Evolutionary conservation across 2,113 vertebrate species (phyloP).

Genomic region (Eretmochelys imbricata): DNA sequence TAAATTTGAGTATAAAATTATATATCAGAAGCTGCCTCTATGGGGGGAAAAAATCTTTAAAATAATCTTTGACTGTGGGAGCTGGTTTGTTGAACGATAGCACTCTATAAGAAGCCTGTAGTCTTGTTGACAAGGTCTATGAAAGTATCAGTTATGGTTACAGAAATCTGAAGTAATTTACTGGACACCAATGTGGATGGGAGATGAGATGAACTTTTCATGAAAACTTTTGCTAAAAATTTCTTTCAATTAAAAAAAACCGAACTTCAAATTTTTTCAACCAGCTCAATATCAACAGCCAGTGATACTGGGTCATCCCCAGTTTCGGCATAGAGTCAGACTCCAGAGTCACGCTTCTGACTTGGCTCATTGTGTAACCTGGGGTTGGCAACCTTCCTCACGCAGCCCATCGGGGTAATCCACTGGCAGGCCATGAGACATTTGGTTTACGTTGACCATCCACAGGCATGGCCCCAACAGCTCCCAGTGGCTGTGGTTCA

Average conservation of each 20-base stretch:
- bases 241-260: not conserved
- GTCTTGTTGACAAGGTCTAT: fast-evolving
- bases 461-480: no score
- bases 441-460: no score
- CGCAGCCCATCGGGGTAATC: no score
- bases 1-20: not conserved
- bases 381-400: no score
- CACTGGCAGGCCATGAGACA: no score
- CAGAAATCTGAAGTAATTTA: not conserved
- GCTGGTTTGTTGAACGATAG: not conserved
- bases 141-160: not conserved
- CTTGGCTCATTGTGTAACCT: not conserved
- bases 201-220: not conserved
- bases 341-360: not conserved
- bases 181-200: not conserved
- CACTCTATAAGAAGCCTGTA: not conserved
- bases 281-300: not conserved
- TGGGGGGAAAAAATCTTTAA: not conserved
- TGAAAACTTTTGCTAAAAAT: not conserved
- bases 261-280: not conserved
- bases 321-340: not conserved
- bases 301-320: not conserved
- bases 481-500: no score
- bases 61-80: not conserved
- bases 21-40: not conserved